These are phyloP conservation scores for Oncorhynchus mykiss DNA, from an alignment of 2,113 vertebrate species.

Conservation along the genomic window DNA sequence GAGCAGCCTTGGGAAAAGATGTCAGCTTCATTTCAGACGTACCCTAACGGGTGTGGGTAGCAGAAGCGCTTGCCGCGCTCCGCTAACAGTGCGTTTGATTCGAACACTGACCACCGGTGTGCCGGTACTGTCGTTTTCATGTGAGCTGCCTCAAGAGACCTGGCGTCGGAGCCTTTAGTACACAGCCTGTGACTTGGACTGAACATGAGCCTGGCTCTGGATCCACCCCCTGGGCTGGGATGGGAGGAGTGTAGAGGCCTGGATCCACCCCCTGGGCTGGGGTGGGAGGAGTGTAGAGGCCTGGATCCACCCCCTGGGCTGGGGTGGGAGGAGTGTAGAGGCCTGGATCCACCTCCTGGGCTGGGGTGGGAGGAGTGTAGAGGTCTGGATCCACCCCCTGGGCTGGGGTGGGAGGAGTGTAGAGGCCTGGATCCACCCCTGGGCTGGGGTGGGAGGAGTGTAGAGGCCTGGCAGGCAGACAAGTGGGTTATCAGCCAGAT, in stretches of 20 bases:
- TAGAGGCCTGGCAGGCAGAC: constrained; percentile 49
- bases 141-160: constrained; percentile 61
- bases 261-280: too few relatives aligned
- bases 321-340: constrained; percentile 10
- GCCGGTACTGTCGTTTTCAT: constrained; percentile 58
- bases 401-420: too few relatives aligned
- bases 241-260: not conserved
- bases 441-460: not conserved
- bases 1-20: constrained; percentile 73
- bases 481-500: constrained; percentile 24
- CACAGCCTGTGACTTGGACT: not conserved
- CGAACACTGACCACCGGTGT: constrained; percentile 69
- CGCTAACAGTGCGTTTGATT: constrained; percentile 64
- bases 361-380: too few relatives aligned
- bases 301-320: constrained; percentile 5
- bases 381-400: constrained; percentile 16
- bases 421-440: constrained; percentile 10
- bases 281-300: constrained; percentile 11
- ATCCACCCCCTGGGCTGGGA: not conserved
- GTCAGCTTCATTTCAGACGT: constrained; percentile 65
- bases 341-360: constrained; percentile 21
- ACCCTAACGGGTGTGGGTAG: constrained; percentile 69
- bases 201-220: constrained; percentile 16
- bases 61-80: constrained; percentile 71
- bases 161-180: not conserved